These are phyloP conservation scores for Hippocampus zosterae DNA, from an alignment of 2,113 vertebrate genomes.

Conservation along the genomic window DNA sequence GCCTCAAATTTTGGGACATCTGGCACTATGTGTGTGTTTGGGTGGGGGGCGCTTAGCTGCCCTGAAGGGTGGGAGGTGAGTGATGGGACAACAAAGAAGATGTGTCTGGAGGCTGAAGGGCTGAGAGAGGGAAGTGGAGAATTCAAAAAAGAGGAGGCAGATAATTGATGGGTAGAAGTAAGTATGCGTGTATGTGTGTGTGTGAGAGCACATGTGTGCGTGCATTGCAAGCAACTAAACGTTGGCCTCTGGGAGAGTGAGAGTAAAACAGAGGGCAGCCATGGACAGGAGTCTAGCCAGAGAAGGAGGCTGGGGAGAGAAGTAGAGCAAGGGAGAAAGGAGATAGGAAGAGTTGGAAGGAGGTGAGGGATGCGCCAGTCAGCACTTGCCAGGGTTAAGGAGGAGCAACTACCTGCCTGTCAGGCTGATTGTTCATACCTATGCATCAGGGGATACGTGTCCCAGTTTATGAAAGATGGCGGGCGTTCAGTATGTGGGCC, in stretches of 20 bases:
- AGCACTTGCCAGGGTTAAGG: slow-evolving; percentile 64
- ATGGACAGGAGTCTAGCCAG: slow-evolving; percentile 21
- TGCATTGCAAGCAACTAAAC: slow-evolving; percentile 61
- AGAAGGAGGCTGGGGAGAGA: slow-evolving; percentile 5
- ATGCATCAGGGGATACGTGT: slow-evolving; percentile 60
- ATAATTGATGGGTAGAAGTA: slow-evolving; percentile 71
- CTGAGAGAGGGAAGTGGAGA: slow-evolving; percentile 47
- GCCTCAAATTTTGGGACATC: slow-evolving; percentile 67
- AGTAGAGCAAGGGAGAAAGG: slow-evolving; percentile 7
- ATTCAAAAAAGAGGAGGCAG: slow-evolving; percentile 54
- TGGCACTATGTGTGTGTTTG: slow-evolving; percentile 44
- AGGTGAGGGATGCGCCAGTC: slow-evolving; percentile 53
- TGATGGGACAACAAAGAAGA: slow-evolving; percentile 39
- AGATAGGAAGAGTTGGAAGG: background rate
- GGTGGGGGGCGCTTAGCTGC: slow-evolving; percentile 49
- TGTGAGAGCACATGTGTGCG: background rate
- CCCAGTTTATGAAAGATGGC: slow-evolving; percentile 62
- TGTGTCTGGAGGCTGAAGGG: slow-evolving; percentile 35
- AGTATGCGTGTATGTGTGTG: slow-evolving; percentile 51
- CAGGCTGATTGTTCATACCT: slow-evolving; percentile 69
- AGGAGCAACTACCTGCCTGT: slow-evolving; percentile 73
- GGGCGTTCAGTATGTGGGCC: slow-evolving; percentile 48
- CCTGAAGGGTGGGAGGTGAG: slow-evolving; percentile 26
- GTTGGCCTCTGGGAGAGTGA: slow-evolving; percentile 53
- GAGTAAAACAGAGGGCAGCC: slow-evolving; percentile 13